phyloP scores from a whole-genome alignment of 2,888 invertebrate species.

The Timema podura region DNA sequence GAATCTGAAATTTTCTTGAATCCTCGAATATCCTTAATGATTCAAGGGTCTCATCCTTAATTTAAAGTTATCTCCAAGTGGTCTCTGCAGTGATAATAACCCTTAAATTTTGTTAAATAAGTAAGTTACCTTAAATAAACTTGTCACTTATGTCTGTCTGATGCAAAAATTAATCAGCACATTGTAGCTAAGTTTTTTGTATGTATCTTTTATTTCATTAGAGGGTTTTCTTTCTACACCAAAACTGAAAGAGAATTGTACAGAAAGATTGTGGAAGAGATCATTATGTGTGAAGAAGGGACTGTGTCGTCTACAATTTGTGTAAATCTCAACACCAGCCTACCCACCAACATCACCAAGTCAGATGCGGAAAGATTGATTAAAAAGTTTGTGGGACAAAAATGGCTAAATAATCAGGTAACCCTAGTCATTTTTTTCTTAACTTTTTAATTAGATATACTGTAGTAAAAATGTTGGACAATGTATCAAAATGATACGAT shows the following conservation, averaged over 20 bases:
- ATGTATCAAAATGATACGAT: too few species aligned
- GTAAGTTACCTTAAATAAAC: too few species aligned
- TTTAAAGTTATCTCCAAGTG: too few species aligned
- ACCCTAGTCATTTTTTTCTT: too few species aligned
- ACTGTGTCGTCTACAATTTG: not conserved
- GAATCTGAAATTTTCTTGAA: too few species aligned
- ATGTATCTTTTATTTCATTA: not conserved
- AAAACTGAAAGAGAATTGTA: not conserved
- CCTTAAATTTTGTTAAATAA: too few species aligned
- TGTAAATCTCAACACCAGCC: not conserved
- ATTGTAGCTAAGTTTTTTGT: not conserved
- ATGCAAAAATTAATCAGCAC: not conserved
- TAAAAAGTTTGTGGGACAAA: not conserved
- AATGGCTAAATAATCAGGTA: constrained; percentile 1
- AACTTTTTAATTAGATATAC: too few species aligned
- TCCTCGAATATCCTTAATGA: too few species aligned
- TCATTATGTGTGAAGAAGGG: not conserved
- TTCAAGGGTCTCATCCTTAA: too few species aligned
- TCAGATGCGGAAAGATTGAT: constrained; percentile 1
- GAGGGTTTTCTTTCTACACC: not conserved
- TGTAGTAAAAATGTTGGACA: too few species aligned
- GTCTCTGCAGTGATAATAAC: too few species aligned
- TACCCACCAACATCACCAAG: constrained; percentile 4
- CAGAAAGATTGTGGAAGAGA: not conserved
- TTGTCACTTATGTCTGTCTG: not conserved